A percentile compares a stretch with the other conserved stretches of the same genome.
These are phyloP conservation scores for Chironomus tepperi DNA, from an alignment of 1,140 invertebrate species.

Conservation along the genomic window DNA sequence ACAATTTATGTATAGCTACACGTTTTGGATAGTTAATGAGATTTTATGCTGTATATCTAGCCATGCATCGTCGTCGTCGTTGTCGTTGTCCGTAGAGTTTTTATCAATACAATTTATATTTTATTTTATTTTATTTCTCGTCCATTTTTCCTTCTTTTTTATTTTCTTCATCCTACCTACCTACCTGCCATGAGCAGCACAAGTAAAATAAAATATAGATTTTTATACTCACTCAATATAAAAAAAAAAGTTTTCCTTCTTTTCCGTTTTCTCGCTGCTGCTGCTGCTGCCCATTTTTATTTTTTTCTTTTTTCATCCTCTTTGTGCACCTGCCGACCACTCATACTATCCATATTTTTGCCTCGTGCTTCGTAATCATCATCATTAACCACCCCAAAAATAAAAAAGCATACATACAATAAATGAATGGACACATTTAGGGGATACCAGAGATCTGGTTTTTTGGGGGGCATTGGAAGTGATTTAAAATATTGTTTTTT, in stretches of 20 bases:
- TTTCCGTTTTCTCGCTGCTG: neutral
- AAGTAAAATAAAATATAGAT: constrained; percentile 20
- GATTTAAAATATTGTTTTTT: too few species aligned
- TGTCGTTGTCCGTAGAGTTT: neutral
- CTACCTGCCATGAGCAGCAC: neutral
- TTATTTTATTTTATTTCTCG: neutral
- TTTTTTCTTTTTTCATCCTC: neutral
- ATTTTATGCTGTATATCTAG: constrained; percentile 5
- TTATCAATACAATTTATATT: constrained; percentile 1
- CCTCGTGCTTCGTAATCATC: too few species aligned
- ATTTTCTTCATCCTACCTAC: neutral
- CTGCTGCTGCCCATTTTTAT: neutral
- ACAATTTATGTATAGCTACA: constrained; percentile 21
- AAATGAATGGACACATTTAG: too few species aligned
- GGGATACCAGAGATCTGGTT: too few species aligned
- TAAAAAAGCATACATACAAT: too few species aligned
- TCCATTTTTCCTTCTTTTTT: neutral
- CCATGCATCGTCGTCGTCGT: neutral
- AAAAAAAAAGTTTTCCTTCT: neutral
- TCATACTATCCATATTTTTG: neutral
- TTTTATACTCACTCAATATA: constrained; percentile 17
- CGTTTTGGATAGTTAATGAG: constrained; percentile 21
- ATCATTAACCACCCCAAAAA: too few species aligned
- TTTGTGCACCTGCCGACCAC: neutral
- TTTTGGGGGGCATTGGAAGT: too few species aligned